Base-by-base conservation (phyloP, 2,113 vertebrate genomes). In the Todiramphus saurophagus region DNA sequence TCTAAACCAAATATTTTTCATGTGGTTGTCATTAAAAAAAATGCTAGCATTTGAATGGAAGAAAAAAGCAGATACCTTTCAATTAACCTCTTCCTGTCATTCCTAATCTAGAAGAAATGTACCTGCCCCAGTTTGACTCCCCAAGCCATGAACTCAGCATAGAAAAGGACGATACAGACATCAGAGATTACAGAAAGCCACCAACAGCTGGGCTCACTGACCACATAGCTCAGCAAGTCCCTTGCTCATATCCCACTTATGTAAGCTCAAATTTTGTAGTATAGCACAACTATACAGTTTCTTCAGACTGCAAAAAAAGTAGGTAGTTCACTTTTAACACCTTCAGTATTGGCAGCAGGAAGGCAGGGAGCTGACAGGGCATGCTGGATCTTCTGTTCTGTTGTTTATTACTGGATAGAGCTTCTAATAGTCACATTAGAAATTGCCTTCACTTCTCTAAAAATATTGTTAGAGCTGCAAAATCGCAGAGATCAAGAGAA, bases 291-390 rank as follows among this genome's bases (percentile, higher is more conserved):
- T 41, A 43, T 9, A 0, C 31, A 13, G 77, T 87, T 87, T 88
- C 60, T 76, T 66, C 75, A 70, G 59, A 9, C 51, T 77, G 76
- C 50, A 70, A 44, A 55, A 72, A 83, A 79, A 55, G 56, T 23
- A 70, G 75, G 73, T 21, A 31, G 37, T 37, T 95, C 35, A 10
- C 58, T 86, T 73, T 44, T 50, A 39, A 21, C 85, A 88, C 63
- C 63, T 69, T 92, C n/a, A 16, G 58, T 37, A n/a, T 11, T 66
- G 86, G 90, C 88, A 83, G 85, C 59, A 69, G 75, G 55, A 58
- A 77, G 88, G 75, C 85, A 93, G 30, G 3, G 81, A 94, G 70
- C 75, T 85, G 82, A 35, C 85, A 73, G 62, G 56, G 13, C 41
- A 2, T 56, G 46, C 70, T 87, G 67, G 58, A 27, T 85, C 80